Conservation (phyloP, 2,113 vertebrate species). For the Syrmaticus mikado region DNA sequence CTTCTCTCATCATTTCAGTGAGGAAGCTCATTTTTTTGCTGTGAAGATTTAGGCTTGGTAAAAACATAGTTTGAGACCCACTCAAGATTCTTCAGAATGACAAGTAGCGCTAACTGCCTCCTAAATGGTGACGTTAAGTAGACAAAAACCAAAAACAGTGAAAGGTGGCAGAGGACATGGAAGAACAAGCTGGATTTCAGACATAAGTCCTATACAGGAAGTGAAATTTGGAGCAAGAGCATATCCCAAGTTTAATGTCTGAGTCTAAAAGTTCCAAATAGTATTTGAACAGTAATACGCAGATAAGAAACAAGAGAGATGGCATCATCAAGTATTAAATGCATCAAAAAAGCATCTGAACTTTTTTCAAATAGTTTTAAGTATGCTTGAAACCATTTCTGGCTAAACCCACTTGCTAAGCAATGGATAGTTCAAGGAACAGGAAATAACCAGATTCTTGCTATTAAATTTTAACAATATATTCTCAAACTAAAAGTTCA, state of each 20-base stretch:
- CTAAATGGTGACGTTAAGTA: neutral
- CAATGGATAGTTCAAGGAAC: neutral
- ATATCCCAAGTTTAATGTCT: neutral
- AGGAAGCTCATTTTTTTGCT: neutral
- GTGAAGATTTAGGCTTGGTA: neutral
- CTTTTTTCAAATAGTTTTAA: neutral
- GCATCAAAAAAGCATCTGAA: neutral
- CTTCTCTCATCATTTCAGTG: neutral
- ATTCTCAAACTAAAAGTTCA: neutral
- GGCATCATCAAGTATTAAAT: accelerated
- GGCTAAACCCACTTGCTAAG: neutral
- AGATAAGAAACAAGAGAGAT: neutral
- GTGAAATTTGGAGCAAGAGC: neutral
- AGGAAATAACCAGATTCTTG: neutral
- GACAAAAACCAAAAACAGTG: neutral
- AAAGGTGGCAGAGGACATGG: neutral
- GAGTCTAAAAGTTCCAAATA: neutral
- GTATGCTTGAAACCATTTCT: neutral
- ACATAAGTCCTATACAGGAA: neutral
- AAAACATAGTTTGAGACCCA: neutral
- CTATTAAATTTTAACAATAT: neutral
- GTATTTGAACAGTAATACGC: neutral
- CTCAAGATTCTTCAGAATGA: neutral
- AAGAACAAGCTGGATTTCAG: neutral
- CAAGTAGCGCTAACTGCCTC: neutral